Evolutionary conservation across 1,140 invertebrate genomes (phyloP), one percentile per base, ranked within the genome.

Genomic region (Drosophila ohnishii): DNA sequence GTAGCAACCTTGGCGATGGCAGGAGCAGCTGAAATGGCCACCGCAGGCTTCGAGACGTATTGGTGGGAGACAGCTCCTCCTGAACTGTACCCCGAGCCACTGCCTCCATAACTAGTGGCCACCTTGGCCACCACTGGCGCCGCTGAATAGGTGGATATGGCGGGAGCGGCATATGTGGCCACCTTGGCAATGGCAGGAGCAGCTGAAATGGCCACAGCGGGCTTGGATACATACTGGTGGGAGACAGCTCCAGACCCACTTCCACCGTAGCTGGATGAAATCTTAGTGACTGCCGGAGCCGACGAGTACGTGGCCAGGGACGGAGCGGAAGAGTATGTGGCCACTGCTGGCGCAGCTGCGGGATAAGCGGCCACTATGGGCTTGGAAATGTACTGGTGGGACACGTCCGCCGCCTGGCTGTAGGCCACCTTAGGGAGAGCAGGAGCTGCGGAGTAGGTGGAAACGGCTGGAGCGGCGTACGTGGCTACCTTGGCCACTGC

Each of bases 351-450:
- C n/a, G n/a, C n/a, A n/a, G n/a, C n/a, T n/a, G n/a, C n/a, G n/a
- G n/a, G n/a, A n/a, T n/a, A n/a, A n/a, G n/a, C n/a, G n/a, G n/a
- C n/a, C n/a, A n/a, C n/a, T n/a, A n/a, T n/a, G n/a, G n/a, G n/a
- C n/a, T 84, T 86, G 16, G 84, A 88, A 4, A 88, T 73, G 40
- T 89, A 74, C 35, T 89, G 85, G 71, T 89, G 83, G 5, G 83
- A 89, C 22, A 88, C 57, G 19, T 71, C 70, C 8, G 83, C 80
- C 3, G 80, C 85, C 22, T 59, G 56, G 4, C 58, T 56, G 39
- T 71, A 71, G 57, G 63, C 40, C 10, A 65, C 32, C 34, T 65
- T 65, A 25, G 57, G 37, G 13, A 62, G n/a, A 10, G 65, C 51
- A 13, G 63, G 86, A 19, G 56, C 51, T 2, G 85, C 4, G 1